Evolutionary conservation across 2,113 vertebrate species (phyloP).

Genomic region (Pongo abelii): DNA sequence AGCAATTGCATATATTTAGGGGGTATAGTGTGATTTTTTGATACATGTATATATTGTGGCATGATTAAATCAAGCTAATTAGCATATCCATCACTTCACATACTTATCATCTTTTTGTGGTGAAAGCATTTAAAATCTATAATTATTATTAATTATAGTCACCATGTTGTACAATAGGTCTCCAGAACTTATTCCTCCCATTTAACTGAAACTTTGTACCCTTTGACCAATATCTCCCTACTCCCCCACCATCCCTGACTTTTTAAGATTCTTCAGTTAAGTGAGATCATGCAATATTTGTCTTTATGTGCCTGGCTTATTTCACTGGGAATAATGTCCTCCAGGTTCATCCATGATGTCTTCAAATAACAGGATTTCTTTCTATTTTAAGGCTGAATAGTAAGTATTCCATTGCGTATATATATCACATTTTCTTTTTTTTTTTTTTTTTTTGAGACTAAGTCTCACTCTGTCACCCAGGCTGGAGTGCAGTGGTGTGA

Average conservation of each 20-base stretch:
- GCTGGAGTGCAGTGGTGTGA: too few relatives aligned
- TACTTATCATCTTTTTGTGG: background rate
- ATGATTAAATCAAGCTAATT: background rate
- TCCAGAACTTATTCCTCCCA: background rate
- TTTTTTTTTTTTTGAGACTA: too few relatives aligned
- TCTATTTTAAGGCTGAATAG: background rate
- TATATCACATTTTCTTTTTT: background rate
- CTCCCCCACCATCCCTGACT: background rate
- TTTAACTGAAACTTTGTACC: background rate
- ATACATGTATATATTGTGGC: background rate
- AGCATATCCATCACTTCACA: background rate
- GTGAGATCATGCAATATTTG: background rate
- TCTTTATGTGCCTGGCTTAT: background rate
- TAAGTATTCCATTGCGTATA: background rate
- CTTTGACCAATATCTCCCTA: background rate
- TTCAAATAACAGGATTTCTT: background rate
- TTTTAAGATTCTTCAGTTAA: background rate
- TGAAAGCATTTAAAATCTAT: background rate
- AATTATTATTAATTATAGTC: background rate
- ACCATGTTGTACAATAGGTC: background rate
- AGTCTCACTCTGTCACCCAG: too few relatives aligned
- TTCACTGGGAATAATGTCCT: background rate
- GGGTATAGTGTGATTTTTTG: background rate
- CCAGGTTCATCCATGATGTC: background rate
- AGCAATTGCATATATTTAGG: background rate